Evolutionary conservation across 2,113 vertebrate genomes (phyloP), one percentile per base, ranked within the genome.

Genomic region (Phylloscopus trochiloides): DNA sequence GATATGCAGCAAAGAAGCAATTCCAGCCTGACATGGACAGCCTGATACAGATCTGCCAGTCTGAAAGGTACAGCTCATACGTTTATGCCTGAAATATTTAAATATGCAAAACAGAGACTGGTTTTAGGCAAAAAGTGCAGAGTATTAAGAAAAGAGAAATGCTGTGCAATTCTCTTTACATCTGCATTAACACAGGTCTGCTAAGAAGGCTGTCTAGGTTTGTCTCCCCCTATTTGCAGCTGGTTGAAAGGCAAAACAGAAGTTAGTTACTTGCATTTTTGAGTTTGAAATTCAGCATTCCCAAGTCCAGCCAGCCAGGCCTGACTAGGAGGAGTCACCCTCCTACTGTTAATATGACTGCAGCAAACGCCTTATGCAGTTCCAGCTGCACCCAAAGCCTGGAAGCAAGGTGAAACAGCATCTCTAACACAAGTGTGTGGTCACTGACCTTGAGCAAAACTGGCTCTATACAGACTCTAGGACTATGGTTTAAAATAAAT

Each of bases 341-440:
- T 77, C 31, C 55, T 68, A 18, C 29, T n/a, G 50, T 47, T 63
- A 48, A 36, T 14, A 8, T 1, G 22, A 73, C 17, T 20, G 21
- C 22, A 89, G 42, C 40, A 83, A 79, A 62, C 0, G 0, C 42
- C 36, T 76, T 12, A 6, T 0, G 14, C 51, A 63, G 61, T 66
- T 62, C 43, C 59, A 91, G 75, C 86, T 86, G 71, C 76, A 70
- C 29, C 36, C 25, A 36, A 26, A 66, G 47, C 59, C 76, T 45
- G 38, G 32, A 58, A 84, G 50, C 65, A 68, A 73, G 43, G 48
- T n/a, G 66, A 52, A 83, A 55, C 20, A 34, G 50, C 62, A 70
- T 75, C 58, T 52, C 45, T 29, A 42, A 52, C 21, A 14, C 20
- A 63, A 67, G 25, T 1, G 0, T 11, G 26, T 32, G 36, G 34